These are phyloP conservation scores for Panthera uncia DNA, from an alignment of 2,113 vertebrate genomes.

Conservation along the genomic window DNA sequence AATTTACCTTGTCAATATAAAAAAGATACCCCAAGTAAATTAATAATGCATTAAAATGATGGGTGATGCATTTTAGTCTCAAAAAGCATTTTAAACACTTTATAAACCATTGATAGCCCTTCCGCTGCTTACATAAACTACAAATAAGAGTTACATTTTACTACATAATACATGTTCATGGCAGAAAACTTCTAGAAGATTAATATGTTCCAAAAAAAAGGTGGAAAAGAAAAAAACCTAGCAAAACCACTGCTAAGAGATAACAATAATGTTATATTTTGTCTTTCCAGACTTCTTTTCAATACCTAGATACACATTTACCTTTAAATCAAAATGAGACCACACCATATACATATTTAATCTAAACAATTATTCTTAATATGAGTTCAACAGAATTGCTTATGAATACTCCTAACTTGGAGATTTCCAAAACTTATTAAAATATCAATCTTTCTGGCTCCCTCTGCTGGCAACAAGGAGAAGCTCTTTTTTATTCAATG, in stretches of 20 bases:
- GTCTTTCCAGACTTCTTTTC: not conserved
- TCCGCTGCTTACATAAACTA: not conserved
- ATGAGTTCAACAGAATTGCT: not conserved
- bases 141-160: not conserved
- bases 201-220: not conserved
- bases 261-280: not conserved
- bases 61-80: not conserved
- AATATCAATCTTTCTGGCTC: slow-evolving; percentile 65
- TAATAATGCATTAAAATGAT: not conserved
- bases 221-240: not conserved
- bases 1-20: slow-evolving; percentile 20
- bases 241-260: not conserved
- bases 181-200: not conserved
- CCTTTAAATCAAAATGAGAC: slow-evolving; percentile 26
- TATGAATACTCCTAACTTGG: not conserved
- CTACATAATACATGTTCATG: not conserved
- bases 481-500: not conserved
- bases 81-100: not conserved
- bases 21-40: slow-evolving; percentile 13
- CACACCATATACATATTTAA: not conserved
- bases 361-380: not conserved
- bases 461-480: slow-evolving; percentile 67
- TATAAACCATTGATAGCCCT: not conserved
- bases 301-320: not conserved
- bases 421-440: slow-evolving; percentile 31